Conservation (phyloP, 2,797 vertebrate species). For the Threskiornis aethiopicus region DNA sequence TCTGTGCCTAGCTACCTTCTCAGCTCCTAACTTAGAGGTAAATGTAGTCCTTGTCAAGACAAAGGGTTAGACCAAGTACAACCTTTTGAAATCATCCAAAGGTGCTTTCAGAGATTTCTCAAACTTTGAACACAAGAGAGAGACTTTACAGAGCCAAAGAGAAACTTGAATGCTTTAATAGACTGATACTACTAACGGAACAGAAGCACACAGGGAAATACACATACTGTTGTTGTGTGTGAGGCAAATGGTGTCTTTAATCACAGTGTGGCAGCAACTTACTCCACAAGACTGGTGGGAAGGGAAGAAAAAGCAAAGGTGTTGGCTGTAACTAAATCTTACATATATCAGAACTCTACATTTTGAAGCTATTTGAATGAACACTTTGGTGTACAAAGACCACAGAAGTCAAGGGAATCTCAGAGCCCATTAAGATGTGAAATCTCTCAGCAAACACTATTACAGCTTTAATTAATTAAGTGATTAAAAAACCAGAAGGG, state of each 20-base stretch:
- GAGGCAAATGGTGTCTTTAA: not conserved
- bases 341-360: not conserved
- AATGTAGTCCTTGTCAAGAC: not conserved
- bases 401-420: not conserved
- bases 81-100: not conserved
- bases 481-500: not conserved
- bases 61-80: not conserved
- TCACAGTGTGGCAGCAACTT: not conserved
- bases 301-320: not conserved
- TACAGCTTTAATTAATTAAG: slow-evolving; percentile 12
- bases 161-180: not conserved
- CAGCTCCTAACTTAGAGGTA: not conserved
- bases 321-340: not conserved
- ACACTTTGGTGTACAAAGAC: not conserved
- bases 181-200: not conserved
- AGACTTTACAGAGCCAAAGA: not conserved
- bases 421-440: not conserved
- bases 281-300: not conserved
- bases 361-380: not conserved
- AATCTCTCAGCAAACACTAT: not conserved
- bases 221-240: not conserved
- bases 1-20: not conserved
- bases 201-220: not conserved
- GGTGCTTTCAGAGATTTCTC: not conserved
- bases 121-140: not conserved